Conservation (phyloP, 1,140 invertebrate genomes). For the Bombyx mandarina region DNA sequence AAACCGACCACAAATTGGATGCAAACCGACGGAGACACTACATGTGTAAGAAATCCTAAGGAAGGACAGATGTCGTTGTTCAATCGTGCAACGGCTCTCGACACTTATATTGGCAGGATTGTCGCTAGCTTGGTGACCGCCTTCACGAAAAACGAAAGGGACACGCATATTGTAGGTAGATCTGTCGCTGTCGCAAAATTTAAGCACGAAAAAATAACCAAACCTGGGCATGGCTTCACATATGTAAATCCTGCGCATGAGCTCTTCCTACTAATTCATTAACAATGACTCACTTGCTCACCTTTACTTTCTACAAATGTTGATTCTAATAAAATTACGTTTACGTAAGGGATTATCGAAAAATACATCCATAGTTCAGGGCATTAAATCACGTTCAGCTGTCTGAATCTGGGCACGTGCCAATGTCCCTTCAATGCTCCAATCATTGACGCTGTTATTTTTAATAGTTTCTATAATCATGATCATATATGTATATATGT, state of each 20-base stretch:
- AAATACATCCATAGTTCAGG: no score
- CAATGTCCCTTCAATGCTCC: no score
- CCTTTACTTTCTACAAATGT: not conserved
- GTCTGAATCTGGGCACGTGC: no score
- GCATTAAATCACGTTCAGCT: no score
- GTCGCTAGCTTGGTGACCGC: conserved; percentile 52
- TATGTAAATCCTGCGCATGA: conserved; percentile 1
- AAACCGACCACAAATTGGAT: conserved; percentile 16
- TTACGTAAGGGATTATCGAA: not conserved
- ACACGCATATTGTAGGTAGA: conserved; percentile 57
- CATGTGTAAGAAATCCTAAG: conserved; percentile 44
- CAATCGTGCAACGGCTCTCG: conserved; percentile 49
- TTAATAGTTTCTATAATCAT: no score
- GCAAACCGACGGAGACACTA: conserved; percentile 12
- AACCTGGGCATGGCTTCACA: no score
- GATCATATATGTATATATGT: no score
- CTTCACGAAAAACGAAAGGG: conserved; percentile 54
- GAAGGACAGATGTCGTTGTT: conserved; percentile 36
- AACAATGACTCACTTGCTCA: not conserved
- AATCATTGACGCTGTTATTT: no score
- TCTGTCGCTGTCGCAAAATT: conserved; percentile 10
- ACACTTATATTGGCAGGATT: conserved; percentile 58
- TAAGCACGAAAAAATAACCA: no score
- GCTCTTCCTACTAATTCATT: not conserved
- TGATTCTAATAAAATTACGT: not conserved